phyloP scores from a whole-genome alignment of 2,797 vertebrate species.

The Enteromius paludinosus region DNA sequence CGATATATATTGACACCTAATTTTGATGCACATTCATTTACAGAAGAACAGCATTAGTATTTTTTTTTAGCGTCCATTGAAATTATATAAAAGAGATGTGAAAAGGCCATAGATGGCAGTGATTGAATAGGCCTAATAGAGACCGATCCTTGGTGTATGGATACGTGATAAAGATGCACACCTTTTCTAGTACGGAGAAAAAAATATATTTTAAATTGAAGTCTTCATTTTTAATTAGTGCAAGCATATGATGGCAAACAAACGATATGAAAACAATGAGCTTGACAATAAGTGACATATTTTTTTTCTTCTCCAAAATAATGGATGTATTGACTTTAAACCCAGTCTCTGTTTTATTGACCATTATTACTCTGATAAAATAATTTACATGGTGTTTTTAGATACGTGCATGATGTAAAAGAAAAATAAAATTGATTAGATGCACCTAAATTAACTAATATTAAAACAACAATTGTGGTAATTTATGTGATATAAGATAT shows the following conservation, averaged over 20 bases:
- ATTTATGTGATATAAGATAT: background rate
- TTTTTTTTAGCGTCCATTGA: background rate
- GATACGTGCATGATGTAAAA: background rate
- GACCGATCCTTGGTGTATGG: background rate
- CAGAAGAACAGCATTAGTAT: background rate
- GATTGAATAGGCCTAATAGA: conserved; percentile 28
- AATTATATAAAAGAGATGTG: background rate
- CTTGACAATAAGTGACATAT: background rate
- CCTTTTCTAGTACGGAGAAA: background rate
- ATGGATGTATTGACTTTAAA: background rate
- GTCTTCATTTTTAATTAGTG: background rate
- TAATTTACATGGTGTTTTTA: background rate
- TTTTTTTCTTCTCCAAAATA: background rate
- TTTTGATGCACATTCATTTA: background rate
- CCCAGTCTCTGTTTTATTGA: background rate
- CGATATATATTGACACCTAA: background rate
- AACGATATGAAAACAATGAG: background rate
- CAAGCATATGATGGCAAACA: background rate
- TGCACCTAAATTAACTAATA: background rate
- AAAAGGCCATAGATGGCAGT: conserved; percentile 3
- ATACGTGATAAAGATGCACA: background rate
- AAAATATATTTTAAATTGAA: background rate
- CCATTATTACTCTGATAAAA: background rate
- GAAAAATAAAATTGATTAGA: background rate
- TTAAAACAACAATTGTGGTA: background rate